Conservation (phyloP, 2,888 invertebrate species). For the Acanthopleura granulata region DNA sequence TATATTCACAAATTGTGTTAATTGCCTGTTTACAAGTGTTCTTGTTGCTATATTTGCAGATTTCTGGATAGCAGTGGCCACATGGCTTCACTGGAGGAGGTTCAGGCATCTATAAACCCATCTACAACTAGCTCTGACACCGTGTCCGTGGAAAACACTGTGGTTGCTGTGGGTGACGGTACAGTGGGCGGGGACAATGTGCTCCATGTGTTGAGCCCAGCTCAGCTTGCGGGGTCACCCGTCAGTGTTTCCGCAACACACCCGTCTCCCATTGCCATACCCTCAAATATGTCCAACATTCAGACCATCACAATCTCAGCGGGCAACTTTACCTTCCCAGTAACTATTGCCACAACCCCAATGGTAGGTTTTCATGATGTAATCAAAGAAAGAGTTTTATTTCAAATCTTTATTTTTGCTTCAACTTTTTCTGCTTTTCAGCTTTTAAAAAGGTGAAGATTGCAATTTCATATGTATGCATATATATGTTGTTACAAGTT, state of each 20-base stretch:
- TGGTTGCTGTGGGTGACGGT: constrained; percentile 34
- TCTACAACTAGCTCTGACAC: constrained; percentile 20
- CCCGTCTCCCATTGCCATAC: not conserved
- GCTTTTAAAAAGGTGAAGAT: no score
- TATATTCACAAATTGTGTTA: no score
- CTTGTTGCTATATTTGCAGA: no score
- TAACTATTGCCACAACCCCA: constrained; percentile 43
- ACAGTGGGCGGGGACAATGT: constrained; percentile 44
- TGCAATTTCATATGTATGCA: no score
- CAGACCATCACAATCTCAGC: constrained; percentile 62
- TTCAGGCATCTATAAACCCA: constrained; percentile 21
- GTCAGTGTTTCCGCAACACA: not conserved
- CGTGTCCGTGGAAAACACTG: not conserved
- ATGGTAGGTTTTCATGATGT: constrained; percentile 27
- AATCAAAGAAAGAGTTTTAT: no score
- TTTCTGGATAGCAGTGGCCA: not conserved
- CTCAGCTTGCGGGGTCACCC: not conserved
- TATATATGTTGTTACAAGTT: no score
- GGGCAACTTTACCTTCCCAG: constrained; percentile 57
- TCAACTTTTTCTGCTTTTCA: no score
- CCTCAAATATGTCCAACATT: constrained; percentile 41
- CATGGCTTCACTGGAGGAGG: constrained; percentile 30
- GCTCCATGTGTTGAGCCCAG: constrained; percentile 56
- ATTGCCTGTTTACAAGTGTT: no score
- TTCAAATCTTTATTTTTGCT: no score